Evolutionary conservation across 1,140 invertebrate genomes (phyloP), one percentile per base, ranked within the genome.

Genomic region (Batillaria attramentaria): DNA sequence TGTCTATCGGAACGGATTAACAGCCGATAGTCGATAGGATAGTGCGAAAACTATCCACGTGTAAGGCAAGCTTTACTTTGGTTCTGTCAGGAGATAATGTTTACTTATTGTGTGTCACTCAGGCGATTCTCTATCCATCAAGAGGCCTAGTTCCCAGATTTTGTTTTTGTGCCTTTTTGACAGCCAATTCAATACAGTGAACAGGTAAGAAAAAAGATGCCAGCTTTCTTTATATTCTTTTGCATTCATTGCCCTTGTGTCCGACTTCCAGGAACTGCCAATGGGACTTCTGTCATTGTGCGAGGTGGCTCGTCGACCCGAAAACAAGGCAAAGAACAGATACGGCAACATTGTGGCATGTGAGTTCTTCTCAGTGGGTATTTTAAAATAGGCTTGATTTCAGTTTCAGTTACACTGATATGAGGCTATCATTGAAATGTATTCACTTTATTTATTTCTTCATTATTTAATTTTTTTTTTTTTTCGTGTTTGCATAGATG

Each of bases 271-370:
- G 89, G 86, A 89, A 79, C 80, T 91, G 6, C 88, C 88, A 8
- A 80, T 85, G 77, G 87, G 88, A 24, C 69, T 90, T 37, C 79
- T 86, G 37, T 87, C 86, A 31, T 60, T 84, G 39, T 87, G 85
- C 86, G 86, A 87, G 50, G 85, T 86, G 37, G 88, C 89, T 31
- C 79, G 83, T 60, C 85, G 83, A 84, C 82, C 83, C 42, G 97
- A 98, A 86, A 99, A 99, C 90, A 96, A 97, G 89, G 93, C 94
- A 72, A 98, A 98, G 91, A 98, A 98, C 92, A 93, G 97, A 90
- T 99, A 98, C 91, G 93, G 97, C 24, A 98, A 98, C 87, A 98
- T 99, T 82, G 95, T 97, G 82, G 97, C 97, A 69, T 98, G 96
- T 97, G 93, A 94, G 95, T 87, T 76, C 24, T 35, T 10, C 33